Evolutionary conservation across 2,797 vertebrate genomes (phyloP).

Genomic region (Triplophysa yarkandensis): DNA sequence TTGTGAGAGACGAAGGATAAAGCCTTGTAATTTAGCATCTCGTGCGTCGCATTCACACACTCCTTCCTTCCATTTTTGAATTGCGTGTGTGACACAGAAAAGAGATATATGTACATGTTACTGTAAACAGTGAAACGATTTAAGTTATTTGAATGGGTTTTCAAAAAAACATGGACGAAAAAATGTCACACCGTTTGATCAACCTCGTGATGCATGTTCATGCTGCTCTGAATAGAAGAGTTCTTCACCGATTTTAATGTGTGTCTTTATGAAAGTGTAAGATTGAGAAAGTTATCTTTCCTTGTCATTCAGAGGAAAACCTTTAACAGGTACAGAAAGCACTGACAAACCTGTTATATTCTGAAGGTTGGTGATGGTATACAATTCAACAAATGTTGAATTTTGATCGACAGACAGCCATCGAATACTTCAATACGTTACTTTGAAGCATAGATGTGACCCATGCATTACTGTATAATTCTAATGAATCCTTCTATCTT

Average conservation of each 20-base stretch:
- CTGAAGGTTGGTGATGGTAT: background rate
- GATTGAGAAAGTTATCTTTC: slow-evolving; percentile 7
- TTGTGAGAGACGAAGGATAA: slow-evolving; percentile 28
- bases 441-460: too few species aligned
- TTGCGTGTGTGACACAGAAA: slow-evolving; percentile 33
- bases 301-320: background rate
- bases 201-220: slow-evolving; percentile 42
- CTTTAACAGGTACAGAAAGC: slow-evolving; percentile 4
- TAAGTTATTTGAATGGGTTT: slow-evolving; percentile 59
- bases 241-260: slow-evolving; percentile 35
- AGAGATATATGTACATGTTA: slow-evolving; percentile 30
- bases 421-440: background rate
- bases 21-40: slow-evolving; percentile 46
- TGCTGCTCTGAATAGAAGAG: slow-evolving; percentile 43
- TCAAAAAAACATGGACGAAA: slow-evolving; percentile 50
- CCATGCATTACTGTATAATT: background rate
- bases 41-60: slow-evolving; percentile 11
- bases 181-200: slow-evolving; percentile 35
- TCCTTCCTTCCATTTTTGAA: slow-evolving; percentile 45
- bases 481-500: background rate
- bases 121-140: slow-evolving; percentile 44
- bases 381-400: background rate
- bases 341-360: slow-evolving; percentile 8
- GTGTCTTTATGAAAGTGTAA: slow-evolving; percentile 35
- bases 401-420: background rate